Conservation (phyloP, 1,140 invertebrate genomes). For the Cryptotermes secundus region DNA sequence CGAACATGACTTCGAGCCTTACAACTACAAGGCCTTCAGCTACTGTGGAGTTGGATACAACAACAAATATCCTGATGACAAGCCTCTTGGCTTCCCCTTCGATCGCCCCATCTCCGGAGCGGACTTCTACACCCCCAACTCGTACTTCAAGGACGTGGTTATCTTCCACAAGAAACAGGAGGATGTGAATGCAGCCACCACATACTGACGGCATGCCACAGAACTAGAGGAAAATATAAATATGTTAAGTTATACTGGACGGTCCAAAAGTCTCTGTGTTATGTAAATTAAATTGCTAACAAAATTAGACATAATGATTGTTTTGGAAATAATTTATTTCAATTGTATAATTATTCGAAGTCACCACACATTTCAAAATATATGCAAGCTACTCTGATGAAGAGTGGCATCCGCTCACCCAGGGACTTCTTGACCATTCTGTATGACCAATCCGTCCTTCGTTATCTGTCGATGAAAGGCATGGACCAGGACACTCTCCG, state of each 20-base stretch:
- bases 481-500: not conserved
- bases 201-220: not conserved
- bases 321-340: too few species aligned
- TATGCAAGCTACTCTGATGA: too few species aligned
- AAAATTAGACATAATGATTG: too few species aligned
- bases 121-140: constrained; percentile 32
- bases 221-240: too few species aligned
- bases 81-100: constrained; percentile 66
- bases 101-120: constrained; percentile 51
- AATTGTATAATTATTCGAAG: too few species aligned
- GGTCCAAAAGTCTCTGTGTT: too few species aligned
- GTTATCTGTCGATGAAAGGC: not conserved
- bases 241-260: too few species aligned
- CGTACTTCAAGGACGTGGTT: constrained; percentile 33
- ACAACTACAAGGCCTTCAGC: constrained; percentile 42
- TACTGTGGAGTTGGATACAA: constrained; percentile 37
- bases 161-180: constrained; percentile 36
- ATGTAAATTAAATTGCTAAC: too few species aligned
- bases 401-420: too few species aligned
- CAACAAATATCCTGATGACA: constrained; percentile 50
- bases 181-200: constrained; percentile 28
- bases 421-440: too few species aligned
- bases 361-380: too few species aligned
- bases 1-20: constrained; percentile 41
- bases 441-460: too few species aligned